Evolutionary conservation across 2,797 vertebrate species (phyloP), one percentile per base, ranked within the genome.

Genomic region (Eupleurogrammus muticus): DNA sequence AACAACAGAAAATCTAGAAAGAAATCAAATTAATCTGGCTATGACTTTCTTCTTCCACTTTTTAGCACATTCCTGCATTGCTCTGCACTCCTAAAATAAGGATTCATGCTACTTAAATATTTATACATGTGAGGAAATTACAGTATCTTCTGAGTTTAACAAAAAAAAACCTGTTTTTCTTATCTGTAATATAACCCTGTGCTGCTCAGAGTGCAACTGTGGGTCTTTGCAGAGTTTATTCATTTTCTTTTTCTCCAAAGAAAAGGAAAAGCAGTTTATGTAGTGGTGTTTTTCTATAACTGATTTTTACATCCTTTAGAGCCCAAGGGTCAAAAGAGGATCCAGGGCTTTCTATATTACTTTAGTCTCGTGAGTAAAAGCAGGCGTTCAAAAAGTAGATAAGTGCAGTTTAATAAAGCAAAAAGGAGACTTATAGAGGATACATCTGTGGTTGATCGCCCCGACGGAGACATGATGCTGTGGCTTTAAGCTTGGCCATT

Each of bases 21-120:
- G 14, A 42, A 42, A 14, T 38, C 1, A 42, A 42, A 44, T 44
- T 7, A 44, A 17, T 44, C 40, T 44, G 19, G 9, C 56, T 23
- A 17, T 21, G 47, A 17, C 58, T 12, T 10, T 54, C 58, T 49
- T 65, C 51, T 16, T 56, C 66, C 35, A 56, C 82, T 70, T 73
- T 40, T 73, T 71, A 55, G 42, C 69, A 66, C 28, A 20, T 44
- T 72, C 46, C 23, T 11, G n/a, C 70, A 66, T 73, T 66, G 63
- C 61, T 71, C 75, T 1, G 3, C 61, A 58, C 42, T 80, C 83
- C 80, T 57, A 71, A 90, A 92, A 92, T 90, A 92, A 90, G 74
- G 81, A 90, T 90, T 84, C 87, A 89, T 87, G 72, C 42, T 87
- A 28, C 63, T 93, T 79, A 92, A 92, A 92, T 92, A 92, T 93